Base-by-base conservation (phyloP, 64 coral and sea anemone genomes). In the Pocillopora verrucosa region DNA sequence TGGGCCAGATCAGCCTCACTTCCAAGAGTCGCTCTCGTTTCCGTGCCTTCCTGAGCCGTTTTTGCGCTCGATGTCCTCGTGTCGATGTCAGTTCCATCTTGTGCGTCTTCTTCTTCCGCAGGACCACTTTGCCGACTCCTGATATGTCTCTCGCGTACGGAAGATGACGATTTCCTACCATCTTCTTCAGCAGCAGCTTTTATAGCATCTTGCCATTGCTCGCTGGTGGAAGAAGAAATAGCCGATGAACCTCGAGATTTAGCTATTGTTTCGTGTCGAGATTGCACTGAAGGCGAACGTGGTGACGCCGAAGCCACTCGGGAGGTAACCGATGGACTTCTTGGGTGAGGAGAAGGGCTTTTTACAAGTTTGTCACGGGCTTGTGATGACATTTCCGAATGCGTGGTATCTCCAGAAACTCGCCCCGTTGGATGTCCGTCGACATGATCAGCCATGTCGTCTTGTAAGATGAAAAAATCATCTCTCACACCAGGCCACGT, bases 1-100 rank as follows among this genome's bases (percentile, higher is more conserved):
- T 92, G 73, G 58, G 38, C 45, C 36, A 92, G 70, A 36, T 80
- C 59, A 77, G 63, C 83, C 58, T 92, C 90, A 58, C 90, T 92
- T 5, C 65, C 90, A 45, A 79, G 75, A 76, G 90, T 92, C 20
- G 83, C 75, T 36, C 72, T 41, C n/a, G 64, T 72, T 57, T 45
- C 82, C 22, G 65, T 16, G 82, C 61, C 65, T 72, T 24, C 36
- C 36, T 45, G 45, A 14, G 36, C 41, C 19, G 38, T 16, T n/a
- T 85, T 85, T 70, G 64, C 65, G 17, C 82, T 85, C 9, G 82
- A 25, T 14, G 65, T 85, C 64, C 82, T 85, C 25, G 82, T 85
- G 82, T 85, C 82, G 19, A 36, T 65, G 16, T 85, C 36, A 20
- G 56, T 16, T 70, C 11, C 10, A 38, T 10, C 58, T 26, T 57